Conservation (phyloP, 2,113 vertebrate genomes). For the Pseudopipra pipra region DNA sequence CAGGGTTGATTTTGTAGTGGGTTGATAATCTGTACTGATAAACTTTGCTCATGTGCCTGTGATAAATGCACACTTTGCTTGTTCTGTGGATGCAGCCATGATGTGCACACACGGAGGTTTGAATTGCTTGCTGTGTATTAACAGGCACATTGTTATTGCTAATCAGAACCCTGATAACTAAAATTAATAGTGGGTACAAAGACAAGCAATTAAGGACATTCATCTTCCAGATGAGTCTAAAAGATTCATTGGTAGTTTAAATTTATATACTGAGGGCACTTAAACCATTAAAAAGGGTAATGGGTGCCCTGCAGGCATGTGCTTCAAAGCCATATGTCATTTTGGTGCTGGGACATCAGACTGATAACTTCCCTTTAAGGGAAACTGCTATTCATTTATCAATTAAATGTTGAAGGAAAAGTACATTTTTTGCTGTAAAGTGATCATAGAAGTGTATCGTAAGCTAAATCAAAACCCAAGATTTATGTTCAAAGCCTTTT, state of each 20-base stretch:
- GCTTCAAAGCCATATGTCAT: constrained; percentile 56
- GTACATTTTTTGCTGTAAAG: background rate
- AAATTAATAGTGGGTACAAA: constrained; percentile 67
- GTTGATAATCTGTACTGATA: background rate
- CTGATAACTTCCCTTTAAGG: constrained; percentile 49
- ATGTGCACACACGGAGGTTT: background rate
- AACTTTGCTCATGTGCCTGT: background rate
- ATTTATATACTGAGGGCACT: constrained; percentile 64
- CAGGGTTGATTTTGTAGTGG: background rate
- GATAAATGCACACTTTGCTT: background rate
- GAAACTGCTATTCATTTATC: constrained; percentile 46
- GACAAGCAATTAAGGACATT: constrained; percentile 67
- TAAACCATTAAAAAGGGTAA: constrained; percentile 56
- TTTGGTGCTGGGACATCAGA: constrained; percentile 43
- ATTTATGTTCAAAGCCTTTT: constrained; percentile 7
- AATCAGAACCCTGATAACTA: constrained; percentile 50
- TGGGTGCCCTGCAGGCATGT: constrained; percentile 32
- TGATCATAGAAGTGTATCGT: background rate
- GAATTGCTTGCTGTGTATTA: background rate
- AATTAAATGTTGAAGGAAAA: constrained; percentile 32
- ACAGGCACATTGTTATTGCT: background rate
- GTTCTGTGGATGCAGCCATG: background rate
- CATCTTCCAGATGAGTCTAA: constrained; percentile 66
- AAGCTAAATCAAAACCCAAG: constrained; percentile 29
- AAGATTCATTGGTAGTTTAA: constrained; percentile 60